Conservation (phyloP, 2,113 vertebrate species). For the Tichodroma muraria region DNA sequence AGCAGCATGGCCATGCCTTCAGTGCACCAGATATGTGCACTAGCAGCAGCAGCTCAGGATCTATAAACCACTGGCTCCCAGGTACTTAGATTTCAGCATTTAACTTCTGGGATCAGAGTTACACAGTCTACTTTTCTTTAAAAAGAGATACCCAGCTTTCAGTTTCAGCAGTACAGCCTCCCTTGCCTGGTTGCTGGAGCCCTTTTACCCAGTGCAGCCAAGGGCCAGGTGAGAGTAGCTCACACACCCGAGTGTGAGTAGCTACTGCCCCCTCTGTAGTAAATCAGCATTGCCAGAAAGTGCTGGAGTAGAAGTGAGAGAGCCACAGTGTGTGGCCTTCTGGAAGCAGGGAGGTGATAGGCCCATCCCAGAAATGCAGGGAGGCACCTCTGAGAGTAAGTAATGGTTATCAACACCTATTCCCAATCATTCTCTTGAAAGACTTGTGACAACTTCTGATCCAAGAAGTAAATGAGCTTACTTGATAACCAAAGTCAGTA, state of each 20-base stretch:
- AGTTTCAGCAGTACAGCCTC: not conserved
- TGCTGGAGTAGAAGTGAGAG: not conserved
- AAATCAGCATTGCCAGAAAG: not conserved
- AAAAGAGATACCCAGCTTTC: not conserved
- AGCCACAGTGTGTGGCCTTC: not conserved
- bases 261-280: not conserved
- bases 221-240: not conserved
- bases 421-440: not conserved
- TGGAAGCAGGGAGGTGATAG: not conserved
- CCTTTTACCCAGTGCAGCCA: not conserved
- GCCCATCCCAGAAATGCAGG: not conserved
- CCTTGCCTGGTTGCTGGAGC: not conserved
- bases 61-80: not conserved
- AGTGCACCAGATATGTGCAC: not conserved
- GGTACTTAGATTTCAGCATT: not conserved
- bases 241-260: not conserved
- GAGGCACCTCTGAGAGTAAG: not conserved
- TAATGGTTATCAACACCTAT: not conserved
- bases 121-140: not conserved
- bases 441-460: not conserved
- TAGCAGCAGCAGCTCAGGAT: not conserved
- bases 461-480: not conserved
- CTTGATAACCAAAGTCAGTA: not conserved
- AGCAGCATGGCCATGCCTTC: not conserved
- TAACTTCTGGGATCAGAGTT: not conserved